Percentiles rank a stretch among this genome's conserved stretches.
Evolutionary conservation across 2,113 vertebrate species (phyloP).

Genomic region (Aptenodytes patagonicus): DNA sequence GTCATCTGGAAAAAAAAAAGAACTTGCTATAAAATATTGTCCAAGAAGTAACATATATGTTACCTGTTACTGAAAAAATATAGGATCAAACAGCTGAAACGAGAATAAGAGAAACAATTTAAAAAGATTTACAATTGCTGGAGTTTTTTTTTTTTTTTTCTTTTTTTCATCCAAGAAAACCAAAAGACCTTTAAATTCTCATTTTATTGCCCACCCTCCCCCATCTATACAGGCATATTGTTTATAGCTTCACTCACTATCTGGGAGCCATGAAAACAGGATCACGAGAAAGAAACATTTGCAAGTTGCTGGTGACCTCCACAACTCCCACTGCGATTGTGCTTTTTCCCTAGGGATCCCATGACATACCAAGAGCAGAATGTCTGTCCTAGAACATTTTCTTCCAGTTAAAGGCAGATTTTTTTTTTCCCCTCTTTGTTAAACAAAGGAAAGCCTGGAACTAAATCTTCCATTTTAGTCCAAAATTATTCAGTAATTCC

Average conservation of each 20-base stretch:
- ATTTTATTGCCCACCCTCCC: neutral
- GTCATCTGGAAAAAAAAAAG: neutral
- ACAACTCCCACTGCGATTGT: neutral
- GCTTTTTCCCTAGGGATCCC: constrained; percentile 23
- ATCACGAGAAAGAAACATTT: constrained; percentile 15
- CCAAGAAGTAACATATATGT: neutral
- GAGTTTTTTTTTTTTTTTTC: neutral
- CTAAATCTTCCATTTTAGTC: neutral
- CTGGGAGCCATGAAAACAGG: constrained; percentile 13
- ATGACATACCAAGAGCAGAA: constrained; percentile 14
- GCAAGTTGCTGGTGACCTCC: constrained; percentile 9
- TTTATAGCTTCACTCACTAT: neutral
- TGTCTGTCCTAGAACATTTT: constrained; percentile 49
- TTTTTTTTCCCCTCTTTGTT: neutral
- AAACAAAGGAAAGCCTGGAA: neutral
- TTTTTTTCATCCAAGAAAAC: neutral
- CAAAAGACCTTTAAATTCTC: neutral
- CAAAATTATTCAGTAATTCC: neutral
- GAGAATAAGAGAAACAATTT: neutral
- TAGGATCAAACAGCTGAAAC: neutral
- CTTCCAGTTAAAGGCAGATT: constrained; percentile 6
- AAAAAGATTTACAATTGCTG: neutral
- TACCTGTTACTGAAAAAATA: neutral
- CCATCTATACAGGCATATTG: neutral
- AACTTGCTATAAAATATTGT: neutral